Evolutionary conservation across 2,113 vertebrate species (phyloP), one percentile per base, ranked within the genome.

Genomic region (Malurus alboscapulatus): DNA sequence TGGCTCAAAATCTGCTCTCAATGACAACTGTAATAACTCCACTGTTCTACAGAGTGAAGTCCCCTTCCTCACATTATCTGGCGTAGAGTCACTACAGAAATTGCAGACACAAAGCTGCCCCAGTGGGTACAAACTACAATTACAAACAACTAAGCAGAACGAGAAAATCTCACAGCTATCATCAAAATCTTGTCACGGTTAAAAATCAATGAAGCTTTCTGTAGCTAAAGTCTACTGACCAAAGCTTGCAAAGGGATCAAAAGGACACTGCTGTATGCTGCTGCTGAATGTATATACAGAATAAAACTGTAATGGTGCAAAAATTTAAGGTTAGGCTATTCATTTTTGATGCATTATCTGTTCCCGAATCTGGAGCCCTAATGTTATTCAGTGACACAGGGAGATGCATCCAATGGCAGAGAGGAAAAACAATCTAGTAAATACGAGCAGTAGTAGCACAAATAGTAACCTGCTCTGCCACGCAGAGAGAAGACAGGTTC

Each of bases 141-240:
- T 87, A 92, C 71, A 89, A 87, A 72, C 89, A 91, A 74, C 90
- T 93, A 88, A 86, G 32, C 75, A 83, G 85, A 91, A 93, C 80
- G 26, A 89, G 59, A 87, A 95, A 92, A 87, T 54, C 72, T 61
- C 92, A 74, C 68, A 63, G 40, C 25, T 93, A 63, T 91, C 79
- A 92, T 90, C 87, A 82, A 80, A 91, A 96, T 93, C 79, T 91
- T 94, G 78, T 83, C 63, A 83, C 0, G 0, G 82, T 88, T 95
- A 84, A 96, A 94, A 94, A 86, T 83, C 87, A 92, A 22, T 27
- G 67, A 87, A 63, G 81, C 89, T 87, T 95, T 94, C 62, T 45
- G 30, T 14, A 77, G 47, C 30, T 85, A 17, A 74, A 62, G 16
- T 54, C 40, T 76, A 66, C 79, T 57, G 69, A 72, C 58, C 50